phyloP scores from a whole-genome alignment of 2,113 vertebrate genomes.

The Rousettus leschenaultii region DNA sequence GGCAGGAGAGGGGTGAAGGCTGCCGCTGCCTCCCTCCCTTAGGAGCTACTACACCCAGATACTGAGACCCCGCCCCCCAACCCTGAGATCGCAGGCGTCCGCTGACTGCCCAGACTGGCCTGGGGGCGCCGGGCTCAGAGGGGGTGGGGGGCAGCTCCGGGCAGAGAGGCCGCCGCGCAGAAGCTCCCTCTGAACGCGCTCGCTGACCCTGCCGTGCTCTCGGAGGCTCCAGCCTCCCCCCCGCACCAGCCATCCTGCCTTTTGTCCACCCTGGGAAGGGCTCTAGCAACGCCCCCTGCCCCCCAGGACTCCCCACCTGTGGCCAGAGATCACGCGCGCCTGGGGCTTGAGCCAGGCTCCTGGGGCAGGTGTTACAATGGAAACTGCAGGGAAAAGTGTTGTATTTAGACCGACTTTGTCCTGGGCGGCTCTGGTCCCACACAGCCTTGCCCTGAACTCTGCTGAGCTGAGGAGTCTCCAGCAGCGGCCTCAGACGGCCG shows the following conservation, averaged over 20 bases:
- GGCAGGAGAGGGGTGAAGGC: neutral
- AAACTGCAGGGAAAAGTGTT: neutral
- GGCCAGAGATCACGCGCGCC: neutral
- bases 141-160: neutral
- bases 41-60: neutral
- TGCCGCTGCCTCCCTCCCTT: too few species aligned
- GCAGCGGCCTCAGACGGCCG: neutral
- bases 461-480: neutral
- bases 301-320: neutral
- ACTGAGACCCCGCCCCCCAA: neutral
- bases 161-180: neutral
- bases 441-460: neutral
- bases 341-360: fast-evolving
- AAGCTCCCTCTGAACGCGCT: too few species aligned
- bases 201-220: neutral
- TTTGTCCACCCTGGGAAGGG: fast-evolving
- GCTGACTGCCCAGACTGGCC: neutral
- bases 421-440: neutral
- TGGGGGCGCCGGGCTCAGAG: fast-evolving
- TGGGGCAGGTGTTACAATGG: too few species aligned
- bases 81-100: fast-evolving
- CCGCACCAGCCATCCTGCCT: fast-evolving
- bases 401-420: neutral
- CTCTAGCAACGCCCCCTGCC: neutral
- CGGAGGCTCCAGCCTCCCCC: neutral